These are phyloP conservation scores for Ia io DNA, from an alignment of 2,113 vertebrate species.

Conservation along the genomic window DNA sequence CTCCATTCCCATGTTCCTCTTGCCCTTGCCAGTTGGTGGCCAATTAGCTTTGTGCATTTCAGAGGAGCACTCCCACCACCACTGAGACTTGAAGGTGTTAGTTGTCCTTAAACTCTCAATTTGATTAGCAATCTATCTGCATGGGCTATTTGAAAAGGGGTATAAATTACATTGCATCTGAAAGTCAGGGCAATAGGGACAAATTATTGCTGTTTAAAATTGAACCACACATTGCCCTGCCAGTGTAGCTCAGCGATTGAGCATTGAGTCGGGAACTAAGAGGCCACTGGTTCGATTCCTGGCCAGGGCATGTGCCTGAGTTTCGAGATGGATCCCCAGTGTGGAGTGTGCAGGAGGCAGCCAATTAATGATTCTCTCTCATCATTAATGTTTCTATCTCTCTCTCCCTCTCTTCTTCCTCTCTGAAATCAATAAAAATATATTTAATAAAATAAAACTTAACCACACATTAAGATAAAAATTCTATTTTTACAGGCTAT, in stretches of 20 bases:
- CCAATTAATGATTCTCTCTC: too few relatives aligned
- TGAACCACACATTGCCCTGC: not conserved
- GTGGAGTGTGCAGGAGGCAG: too few relatives aligned
- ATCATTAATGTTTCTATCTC: too few relatives aligned
- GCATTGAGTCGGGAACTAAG: too few relatives aligned
- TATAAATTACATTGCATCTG: not conserved
- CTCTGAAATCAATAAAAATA: too few relatives aligned
- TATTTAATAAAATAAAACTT: not conserved
- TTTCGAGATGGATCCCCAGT: too few relatives aligned
- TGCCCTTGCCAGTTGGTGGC: not conserved
- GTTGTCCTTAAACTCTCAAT: not conserved
- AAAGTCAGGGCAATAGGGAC: not conserved
- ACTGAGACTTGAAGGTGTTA: not conserved
- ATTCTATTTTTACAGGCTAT: not conserved
- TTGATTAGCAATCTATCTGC: not conserved
- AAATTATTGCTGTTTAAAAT: not conserved
- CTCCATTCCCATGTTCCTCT: not conserved
- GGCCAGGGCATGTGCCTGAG: too few relatives aligned
- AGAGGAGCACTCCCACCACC: not conserved
- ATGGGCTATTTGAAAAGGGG: not conserved
- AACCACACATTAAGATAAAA: not conserved
- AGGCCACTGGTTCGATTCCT: too few relatives aligned
- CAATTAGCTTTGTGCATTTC: not conserved
- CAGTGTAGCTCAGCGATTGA: too few relatives aligned
- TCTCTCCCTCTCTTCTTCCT: too few relatives aligned